Evolutionary conservation across 2,797 vertebrate species (phyloP), one percentile per base, ranked within the genome.

Genomic region (Sebastes steindachneri): DNA sequence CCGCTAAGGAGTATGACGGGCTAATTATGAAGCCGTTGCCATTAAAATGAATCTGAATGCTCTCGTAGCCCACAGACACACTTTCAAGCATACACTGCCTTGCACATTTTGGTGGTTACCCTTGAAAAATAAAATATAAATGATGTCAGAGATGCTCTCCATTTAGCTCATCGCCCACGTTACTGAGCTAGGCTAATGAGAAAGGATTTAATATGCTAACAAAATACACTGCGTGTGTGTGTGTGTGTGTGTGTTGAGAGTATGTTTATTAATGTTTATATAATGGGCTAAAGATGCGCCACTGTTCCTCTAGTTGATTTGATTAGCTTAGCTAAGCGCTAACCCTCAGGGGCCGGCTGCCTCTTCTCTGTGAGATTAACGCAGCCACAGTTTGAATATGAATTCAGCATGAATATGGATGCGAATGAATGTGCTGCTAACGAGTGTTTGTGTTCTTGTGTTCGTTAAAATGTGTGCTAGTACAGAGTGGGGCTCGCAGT

Each of bases 301-400:
- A 82, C 76, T 87, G 82, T 83, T 89, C 75, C 74, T 77, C 68
- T 29, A 59, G 86, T 88, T 88, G 88, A 93, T 93, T 93, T 93
- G 94, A 94, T 95, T 95, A 92, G 84, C 91, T 93, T 94, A 94
- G 93, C 91, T 91, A 94, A 94, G 90, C 83, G 79, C 90, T 90
- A 93, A 91, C 91, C 93, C 94, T 89, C 75, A 60, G 91, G 93
- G 92, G 68, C 83, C 79, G 25, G 73, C 88, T 86, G 85, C 82
- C 80, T 89, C 89, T 79, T 88, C 89, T 91, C 75, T 58, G 70
- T 68, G 83, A 94, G 93, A 94, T 95, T 92, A 95, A 92, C 86
- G 89, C 85, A 89, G 91, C 77, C 83, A 74, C 77, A 76, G 81
- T 87, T 77, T 90, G 83, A 91, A 93, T 93, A 93, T 89, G 82